Evolutionary conservation across 2,113 vertebrate species (phyloP).

Genomic region (Oryzias curvinotus): DNA sequence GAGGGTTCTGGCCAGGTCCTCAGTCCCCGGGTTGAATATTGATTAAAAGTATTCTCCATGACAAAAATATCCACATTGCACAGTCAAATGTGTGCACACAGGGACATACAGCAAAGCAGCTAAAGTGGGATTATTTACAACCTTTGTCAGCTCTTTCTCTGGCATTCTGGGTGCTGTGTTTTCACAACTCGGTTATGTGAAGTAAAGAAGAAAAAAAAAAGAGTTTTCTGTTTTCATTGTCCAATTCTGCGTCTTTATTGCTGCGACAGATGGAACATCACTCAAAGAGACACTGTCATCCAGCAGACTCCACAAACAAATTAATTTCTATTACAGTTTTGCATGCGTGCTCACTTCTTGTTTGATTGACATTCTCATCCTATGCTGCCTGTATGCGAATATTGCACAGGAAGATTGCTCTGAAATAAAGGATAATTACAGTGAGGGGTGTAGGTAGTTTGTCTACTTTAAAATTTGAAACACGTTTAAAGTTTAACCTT

Average conservation of each 20-base stretch:
- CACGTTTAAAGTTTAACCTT: slow-evolving; percentile 5
- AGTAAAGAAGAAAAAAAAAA: slow-evolving; percentile 6
- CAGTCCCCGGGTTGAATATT: slow-evolving; percentile 52
- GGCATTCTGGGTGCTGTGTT: slow-evolving; percentile 46
- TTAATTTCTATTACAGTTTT: slow-evolving; percentile 67
- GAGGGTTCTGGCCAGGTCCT: slow-evolving; percentile 37
- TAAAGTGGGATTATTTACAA: slow-evolving; percentile 54
- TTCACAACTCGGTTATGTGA: slow-evolving; percentile 35
- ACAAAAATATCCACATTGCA: background rate
- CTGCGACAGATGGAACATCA: slow-evolving; percentile 68
- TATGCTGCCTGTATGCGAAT: slow-evolving; percentile 31
- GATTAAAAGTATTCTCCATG: slow-evolving; percentile 27
- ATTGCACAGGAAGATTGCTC: slow-evolving; percentile 15
- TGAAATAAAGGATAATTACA: slow-evolving; percentile 30
- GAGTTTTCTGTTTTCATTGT: slow-evolving; percentile 53
- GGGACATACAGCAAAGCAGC: slow-evolving; percentile 29
- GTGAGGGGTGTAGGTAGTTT: slow-evolving; percentile 2
- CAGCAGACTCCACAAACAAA: slow-evolving; percentile 66
- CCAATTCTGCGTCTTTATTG: slow-evolving; percentile 56
- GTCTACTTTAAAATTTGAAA: slow-evolving; percentile 4
- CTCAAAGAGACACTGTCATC: slow-evolving; percentile 57
- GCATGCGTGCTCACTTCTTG: slow-evolving; percentile 42
- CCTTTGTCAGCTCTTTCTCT: slow-evolving; percentile 46
- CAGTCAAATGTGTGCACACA: background rate
- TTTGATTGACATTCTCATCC: slow-evolving; percentile 59